Evolutionary conservation across 2,888 invertebrate genomes (phyloP).

Genomic region (Melanostoma mellinum): DNA sequence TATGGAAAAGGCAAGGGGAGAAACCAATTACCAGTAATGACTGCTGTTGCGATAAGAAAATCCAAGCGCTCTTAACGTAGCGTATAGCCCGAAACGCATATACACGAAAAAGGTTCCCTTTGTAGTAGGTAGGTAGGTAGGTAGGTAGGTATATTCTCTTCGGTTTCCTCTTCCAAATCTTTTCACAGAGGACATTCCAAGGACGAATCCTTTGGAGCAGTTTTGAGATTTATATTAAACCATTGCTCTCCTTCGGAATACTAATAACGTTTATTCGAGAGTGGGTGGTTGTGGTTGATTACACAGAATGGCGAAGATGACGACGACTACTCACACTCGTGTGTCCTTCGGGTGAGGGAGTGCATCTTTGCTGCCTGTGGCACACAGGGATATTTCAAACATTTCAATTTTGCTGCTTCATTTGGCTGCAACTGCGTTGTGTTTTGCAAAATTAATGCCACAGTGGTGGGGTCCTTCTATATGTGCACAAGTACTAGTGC

Average conservation of each 20-base stretch:
- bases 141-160: too few relatives aligned
- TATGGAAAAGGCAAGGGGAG: slow-evolving; percentile 40
- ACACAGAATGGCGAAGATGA: slow-evolving; percentile 19
- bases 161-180: neutral
- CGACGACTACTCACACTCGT: neutral
- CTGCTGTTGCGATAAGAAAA: slow-evolving; percentile 76
- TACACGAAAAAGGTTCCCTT: slow-evolving; percentile 64
- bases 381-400: slow-evolving; percentile 63
- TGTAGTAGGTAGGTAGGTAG: slow-evolving; percentile 8
- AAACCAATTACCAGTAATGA: slow-evolving; percentile 81
- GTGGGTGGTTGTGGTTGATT: slow-evolving; percentile 40
- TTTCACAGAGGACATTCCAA: slow-evolving; percentile 68
- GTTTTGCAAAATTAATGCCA: slow-evolving; percentile 65
- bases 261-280: slow-evolving; percentile 65
- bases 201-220: slow-evolving; percentile 63
- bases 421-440: slow-evolving; percentile 69
- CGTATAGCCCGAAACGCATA: slow-evolving; percentile 55
- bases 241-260: slow-evolving; percentile 72
- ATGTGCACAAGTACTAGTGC: too few relatives aligned
- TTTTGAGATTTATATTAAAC: slow-evolving; percentile 73
- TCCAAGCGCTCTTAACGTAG: slow-evolving; percentile 56
- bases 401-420: slow-evolving; percentile 73
- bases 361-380: slow-evolving; percentile 48
- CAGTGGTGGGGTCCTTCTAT: slow-evolving; percentile 33
- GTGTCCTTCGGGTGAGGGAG: slow-evolving; percentile 42